Percentiles rank a stretch among this genome's conserved stretches.
These are phyloP conservation scores for Ooceraea biroi DNA, from an alignment of 1,140 invertebrate species.

Conservation along the genomic window DNA sequence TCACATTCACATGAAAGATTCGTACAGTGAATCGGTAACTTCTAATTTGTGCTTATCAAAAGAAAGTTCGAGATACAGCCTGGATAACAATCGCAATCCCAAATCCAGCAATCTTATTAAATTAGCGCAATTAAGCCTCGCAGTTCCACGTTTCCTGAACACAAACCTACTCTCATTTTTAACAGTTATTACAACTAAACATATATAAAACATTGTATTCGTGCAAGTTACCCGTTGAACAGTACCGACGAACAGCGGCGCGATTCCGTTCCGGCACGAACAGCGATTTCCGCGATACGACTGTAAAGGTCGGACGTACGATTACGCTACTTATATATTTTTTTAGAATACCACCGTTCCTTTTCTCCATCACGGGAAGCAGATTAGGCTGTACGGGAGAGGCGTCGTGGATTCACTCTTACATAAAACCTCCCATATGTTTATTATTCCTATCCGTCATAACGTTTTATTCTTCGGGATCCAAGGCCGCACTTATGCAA, in stretches of 20 bases:
- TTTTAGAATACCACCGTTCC: slow-evolving; percentile 19
- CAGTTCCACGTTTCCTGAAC: not conserved
- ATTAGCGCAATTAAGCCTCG: not conserved
- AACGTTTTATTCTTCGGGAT: slow-evolving; percentile 34
- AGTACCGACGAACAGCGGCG: slow-evolving; percentile 1
- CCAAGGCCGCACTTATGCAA: slow-evolving; percentile 50
- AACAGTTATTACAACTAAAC: not conserved
- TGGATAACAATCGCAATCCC: too few relatives aligned
- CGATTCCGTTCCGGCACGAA: slow-evolving; percentile 4
- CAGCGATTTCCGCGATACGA: slow-evolving; percentile 41
- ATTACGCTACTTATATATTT: slow-evolving; percentile 62
- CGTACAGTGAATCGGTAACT: too few relatives aligned
- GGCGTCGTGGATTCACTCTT: slow-evolving; percentile 24
- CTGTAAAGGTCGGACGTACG: slow-evolving; percentile 33
- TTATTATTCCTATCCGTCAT: slow-evolving; percentile 12
- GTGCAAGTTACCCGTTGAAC: slow-evolving; percentile 41
- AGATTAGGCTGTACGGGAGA: slow-evolving; percentile 11
- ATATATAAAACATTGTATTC: slow-evolving; percentile 9
- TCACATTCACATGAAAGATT: too few relatives aligned
- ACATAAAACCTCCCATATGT: slow-evolving; percentile 41
- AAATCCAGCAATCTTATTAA: not conserved
- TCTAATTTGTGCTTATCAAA: too few relatives aligned
- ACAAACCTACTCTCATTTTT: not conserved
- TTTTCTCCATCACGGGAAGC: slow-evolving; percentile 7
- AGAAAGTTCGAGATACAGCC: too few relatives aligned